Conservation (phyloP, 2,113 vertebrate species). For the Struthidea cinerea region DNA sequence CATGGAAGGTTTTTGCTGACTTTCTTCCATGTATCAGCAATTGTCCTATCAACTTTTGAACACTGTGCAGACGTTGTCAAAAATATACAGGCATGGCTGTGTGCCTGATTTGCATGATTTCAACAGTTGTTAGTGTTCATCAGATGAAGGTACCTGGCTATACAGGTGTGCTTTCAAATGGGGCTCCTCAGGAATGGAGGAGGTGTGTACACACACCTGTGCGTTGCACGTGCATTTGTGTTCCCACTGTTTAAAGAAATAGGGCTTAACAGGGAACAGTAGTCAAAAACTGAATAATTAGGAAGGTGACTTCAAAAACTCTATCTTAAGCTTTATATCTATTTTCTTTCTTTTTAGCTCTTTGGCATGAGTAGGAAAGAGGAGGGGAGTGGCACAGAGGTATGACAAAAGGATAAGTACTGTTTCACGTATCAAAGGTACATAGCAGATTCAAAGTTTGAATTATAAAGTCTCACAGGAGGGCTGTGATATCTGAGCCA, state of each 20-base stretch:
- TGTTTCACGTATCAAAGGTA: neutral
- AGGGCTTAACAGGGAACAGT: neutral
- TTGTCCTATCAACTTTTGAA: neutral
- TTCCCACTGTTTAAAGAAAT: neutral
- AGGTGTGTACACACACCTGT: neutral
- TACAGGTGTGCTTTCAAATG: neutral
- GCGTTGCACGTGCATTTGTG: neutral
- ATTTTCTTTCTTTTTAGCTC: neutral
- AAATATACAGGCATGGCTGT: neutral
- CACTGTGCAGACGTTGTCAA: neutral
- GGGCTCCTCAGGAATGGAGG: neutral
- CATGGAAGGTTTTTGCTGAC: neutral
- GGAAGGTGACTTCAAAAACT: neutral
- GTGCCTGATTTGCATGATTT: neutral
- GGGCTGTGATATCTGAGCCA: neutral
- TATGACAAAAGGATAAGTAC: neutral
- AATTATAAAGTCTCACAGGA: neutral
- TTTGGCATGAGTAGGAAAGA: neutral
- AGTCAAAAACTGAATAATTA: slow-evolving; percentile 1
- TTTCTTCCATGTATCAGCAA: neutral
- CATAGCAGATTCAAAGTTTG: neutral
- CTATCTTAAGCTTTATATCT: neutral
- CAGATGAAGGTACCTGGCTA: neutral
- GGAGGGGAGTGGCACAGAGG: neutral
- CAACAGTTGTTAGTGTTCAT: neutral